Conservation (phyloP, 1,140 invertebrate species). For the Nephotettix cincticeps region DNA sequence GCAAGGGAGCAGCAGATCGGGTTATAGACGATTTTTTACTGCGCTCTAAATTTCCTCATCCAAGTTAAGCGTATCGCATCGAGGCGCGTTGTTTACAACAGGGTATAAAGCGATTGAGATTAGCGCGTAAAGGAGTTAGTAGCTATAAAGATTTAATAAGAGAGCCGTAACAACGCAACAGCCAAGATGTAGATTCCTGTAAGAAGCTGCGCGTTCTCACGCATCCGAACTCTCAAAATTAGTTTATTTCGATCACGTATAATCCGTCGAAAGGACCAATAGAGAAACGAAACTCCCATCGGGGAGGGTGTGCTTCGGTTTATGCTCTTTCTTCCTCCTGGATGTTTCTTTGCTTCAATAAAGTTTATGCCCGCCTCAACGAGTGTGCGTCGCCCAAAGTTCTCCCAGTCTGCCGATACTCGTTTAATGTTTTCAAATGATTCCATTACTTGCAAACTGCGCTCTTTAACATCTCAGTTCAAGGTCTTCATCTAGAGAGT, state of each 20-base stretch:
- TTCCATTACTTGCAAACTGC: neutral
- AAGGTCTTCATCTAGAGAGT: too few species aligned
- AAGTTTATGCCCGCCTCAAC: neutral
- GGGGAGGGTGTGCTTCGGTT: neutral
- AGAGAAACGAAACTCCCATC: neutral
- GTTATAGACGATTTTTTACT: too few species aligned
- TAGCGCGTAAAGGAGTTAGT: neutral
- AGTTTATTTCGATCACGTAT: neutral
- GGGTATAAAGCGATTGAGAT: conserved; percentile 3
- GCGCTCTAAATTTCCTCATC: neutral
- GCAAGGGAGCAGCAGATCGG: too few species aligned
- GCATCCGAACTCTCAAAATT: neutral
- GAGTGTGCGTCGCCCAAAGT: neutral
- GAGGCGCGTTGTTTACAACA: neutral
- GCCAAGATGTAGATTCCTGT: neutral
- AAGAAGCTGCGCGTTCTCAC: neutral
- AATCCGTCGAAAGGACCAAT: neutral
- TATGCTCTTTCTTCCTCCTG: neutral
- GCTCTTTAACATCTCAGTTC: too few species aligned
- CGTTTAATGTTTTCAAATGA: neutral
- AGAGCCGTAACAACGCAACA: neutral
- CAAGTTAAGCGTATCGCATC: neutral
- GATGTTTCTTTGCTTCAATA: conserved; percentile 6
- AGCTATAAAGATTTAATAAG: conserved; percentile 10
- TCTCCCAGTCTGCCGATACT: neutral